These are phyloP conservation scores for Acrocephalus arundinaceus DNA, from an alignment of 2,113 vertebrate genomes.

Conservation along the genomic window DNA sequence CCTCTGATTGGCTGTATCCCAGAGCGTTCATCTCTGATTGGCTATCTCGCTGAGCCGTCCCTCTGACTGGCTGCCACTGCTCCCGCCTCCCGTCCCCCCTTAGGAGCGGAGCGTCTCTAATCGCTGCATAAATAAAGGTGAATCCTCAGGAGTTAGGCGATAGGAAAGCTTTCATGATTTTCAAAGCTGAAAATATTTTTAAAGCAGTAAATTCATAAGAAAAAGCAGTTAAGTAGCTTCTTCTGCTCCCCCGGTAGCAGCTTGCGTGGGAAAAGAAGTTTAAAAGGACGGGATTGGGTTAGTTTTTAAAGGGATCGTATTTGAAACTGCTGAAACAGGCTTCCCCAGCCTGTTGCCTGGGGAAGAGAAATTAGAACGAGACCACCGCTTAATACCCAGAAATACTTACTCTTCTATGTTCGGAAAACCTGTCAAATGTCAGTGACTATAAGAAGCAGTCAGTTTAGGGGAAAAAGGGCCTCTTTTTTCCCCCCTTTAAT, in stretches of 20 bases:
- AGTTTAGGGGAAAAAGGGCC: accelerated
- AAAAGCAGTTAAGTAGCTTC: background rate
- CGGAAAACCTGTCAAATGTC: background rate
- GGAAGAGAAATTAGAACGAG: background rate
- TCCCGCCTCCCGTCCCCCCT: too few relatives aligned
- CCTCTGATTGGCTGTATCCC: background rate
- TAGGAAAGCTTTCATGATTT: accelerated
- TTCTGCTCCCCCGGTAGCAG: accelerated
- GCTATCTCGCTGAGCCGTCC: accelerated
- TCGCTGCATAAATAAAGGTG: accelerated
- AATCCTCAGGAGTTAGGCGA: accelerated
- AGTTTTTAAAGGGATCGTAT: background rate
- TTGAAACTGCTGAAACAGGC: background rate
- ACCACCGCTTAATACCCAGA: background rate
- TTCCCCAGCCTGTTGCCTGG: background rate
- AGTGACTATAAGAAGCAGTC: background rate
- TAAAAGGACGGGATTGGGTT: background rate
- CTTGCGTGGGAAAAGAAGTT: background rate
- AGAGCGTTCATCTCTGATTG: background rate
- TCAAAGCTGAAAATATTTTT: background rate
- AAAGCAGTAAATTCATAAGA: background rate
- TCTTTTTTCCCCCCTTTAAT: accelerated
- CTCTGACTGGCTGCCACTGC: background rate
- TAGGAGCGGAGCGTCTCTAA: accelerated
- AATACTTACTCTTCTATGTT: background rate